Evolutionary conservation across 2,888 invertebrate genomes (phyloP).

Genomic region (Heliothis peltigera): DNA sequence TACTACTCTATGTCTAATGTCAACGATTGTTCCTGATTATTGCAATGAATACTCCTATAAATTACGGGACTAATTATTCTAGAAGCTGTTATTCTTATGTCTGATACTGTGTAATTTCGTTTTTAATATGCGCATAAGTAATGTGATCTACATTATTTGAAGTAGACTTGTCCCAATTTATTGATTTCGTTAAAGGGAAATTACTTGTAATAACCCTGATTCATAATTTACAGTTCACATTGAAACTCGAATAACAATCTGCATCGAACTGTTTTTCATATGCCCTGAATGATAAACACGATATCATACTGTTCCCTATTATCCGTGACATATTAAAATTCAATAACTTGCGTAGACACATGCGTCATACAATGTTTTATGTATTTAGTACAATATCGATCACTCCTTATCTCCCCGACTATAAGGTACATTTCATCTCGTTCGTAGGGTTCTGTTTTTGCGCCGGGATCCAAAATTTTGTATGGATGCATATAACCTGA

Average conservation of each 20-base stretch:
- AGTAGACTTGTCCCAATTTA: neutral
- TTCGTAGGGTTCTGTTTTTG: constrained; percentile 62
- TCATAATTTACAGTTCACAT: constrained; percentile 34
- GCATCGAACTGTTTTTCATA: constrained; percentile 47
- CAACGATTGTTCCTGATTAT: neutral
- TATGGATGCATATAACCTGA: constrained; percentile 81
- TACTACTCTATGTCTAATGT: neutral
- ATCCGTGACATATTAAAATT: constrained; percentile 78
- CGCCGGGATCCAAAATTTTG: constrained; percentile 67
- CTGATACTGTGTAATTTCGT: neutral
- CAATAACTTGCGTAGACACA: constrained; percentile 78
- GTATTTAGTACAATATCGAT: constrained; percentile 72
- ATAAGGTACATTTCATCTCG: constrained; percentile 70
- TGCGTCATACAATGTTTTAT: constrained; percentile 83
- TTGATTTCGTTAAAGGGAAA: constrained; percentile 7
- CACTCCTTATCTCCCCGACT: constrained; percentile 62
- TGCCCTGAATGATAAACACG: constrained; percentile 61
- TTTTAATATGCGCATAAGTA: neutral
- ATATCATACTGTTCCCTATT: constrained; percentile 59
- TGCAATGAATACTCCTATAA: constrained; percentile 12
- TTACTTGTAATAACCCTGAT: constrained; percentile 18
- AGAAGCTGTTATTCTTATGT: neutral
- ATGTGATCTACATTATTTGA: neutral
- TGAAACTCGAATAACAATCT: constrained; percentile 49
- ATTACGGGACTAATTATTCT: neutral